A percentile compares a stretch with the other conserved stretches of the same genome.
These are phyloP conservation scores for Troides aeacus DNA, from an alignment of 2,888 invertebrate species.

Conservation along the genomic window DNA sequence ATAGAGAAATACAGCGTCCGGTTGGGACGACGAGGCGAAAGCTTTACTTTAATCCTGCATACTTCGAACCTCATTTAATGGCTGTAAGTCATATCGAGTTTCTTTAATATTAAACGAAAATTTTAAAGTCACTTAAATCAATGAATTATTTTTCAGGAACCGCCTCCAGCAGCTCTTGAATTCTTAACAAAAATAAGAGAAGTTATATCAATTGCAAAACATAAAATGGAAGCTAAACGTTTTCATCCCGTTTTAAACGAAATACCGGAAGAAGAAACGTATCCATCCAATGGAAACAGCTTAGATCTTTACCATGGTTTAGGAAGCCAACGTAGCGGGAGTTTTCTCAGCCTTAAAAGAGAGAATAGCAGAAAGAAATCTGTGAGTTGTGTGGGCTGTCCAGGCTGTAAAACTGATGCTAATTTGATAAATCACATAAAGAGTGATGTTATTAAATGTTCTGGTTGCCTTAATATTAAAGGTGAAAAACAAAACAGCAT, in stretches of 20 bases:
- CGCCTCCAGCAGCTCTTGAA: slow-evolving; percentile 94
- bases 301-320: slow-evolving; percentile 70
- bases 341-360: slow-evolving; percentile 80
- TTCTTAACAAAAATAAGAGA: slow-evolving; percentile 93
- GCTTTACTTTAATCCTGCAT: slow-evolving; percentile 93
- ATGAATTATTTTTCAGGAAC: slow-evolving; percentile 82
- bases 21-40: slow-evolving; percentile 87
- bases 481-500: slow-evolving; percentile 88
- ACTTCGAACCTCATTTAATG: slow-evolving; percentile 92
- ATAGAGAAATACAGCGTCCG: slow-evolving; percentile 83
- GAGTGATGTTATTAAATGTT: slow-evolving; percentile 71
- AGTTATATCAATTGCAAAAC: slow-evolving; percentile 93
- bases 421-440: slow-evolving; percentile 65
- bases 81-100: slow-evolving; percentile 78
- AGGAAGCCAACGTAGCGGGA: slow-evolving; percentile 77
- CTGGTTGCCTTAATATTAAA: slow-evolving; percentile 75
- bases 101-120: neutral
- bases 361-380: slow-evolving; percentile 81
- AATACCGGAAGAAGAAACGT: slow-evolving; percentile 89
- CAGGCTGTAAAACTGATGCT: slow-evolving; percentile 78
- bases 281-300: slow-evolving; percentile 70
- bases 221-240: slow-evolving; percentile 90
- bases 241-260: slow-evolving; percentile 88
- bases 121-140: neutral
- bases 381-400: slow-evolving; percentile 82